Evolutionary conservation across 1,140 invertebrate genomes (phyloP).

Genomic region (Chrysomallon squamiferum): DNA sequence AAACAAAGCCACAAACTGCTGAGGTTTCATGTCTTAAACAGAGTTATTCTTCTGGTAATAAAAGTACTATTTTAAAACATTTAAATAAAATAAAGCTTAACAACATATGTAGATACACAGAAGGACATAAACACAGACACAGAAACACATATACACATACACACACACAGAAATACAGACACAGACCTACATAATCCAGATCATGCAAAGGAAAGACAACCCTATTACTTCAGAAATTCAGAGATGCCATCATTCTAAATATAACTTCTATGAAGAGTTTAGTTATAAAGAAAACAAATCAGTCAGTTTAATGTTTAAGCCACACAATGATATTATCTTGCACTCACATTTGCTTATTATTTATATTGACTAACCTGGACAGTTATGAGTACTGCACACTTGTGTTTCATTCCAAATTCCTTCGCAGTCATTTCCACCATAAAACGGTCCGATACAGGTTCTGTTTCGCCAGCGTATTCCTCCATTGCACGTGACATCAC

Average conservation of each 20-base stretch:
- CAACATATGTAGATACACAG: background rate
- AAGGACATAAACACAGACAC: constrained; percentile 2
- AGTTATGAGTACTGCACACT: constrained; percentile 30
- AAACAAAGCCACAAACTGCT: too few relatives aligned
- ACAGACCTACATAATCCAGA: too few relatives aligned
- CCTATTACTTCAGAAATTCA: too few relatives aligned
- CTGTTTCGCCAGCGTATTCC: constrained; percentile 41
- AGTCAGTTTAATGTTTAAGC: too few relatives aligned
- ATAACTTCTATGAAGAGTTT: too few relatives aligned
- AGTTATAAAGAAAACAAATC: too few relatives aligned
- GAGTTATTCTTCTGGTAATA: too few relatives aligned
- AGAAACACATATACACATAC: constrained; percentile 8
- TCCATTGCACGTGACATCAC: constrained; percentile 36
- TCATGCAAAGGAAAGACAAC: too few relatives aligned
- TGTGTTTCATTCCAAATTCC: constrained; percentile 26
- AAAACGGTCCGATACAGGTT: constrained; percentile 36
- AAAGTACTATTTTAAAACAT: too few relatives aligned
- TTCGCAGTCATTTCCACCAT: constrained; percentile 41
- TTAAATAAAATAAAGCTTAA: too few relatives aligned
- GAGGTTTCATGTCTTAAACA: background rate
- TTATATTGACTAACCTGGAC: constrained; percentile 34
- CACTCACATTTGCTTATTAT: background rate
- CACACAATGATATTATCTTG: background rate
- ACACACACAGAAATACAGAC: constrained; percentile 7
- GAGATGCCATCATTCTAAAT: too few relatives aligned